Conservation (phyloP, 2,113 vertebrate genomes). For the Strix aluco region DNA sequence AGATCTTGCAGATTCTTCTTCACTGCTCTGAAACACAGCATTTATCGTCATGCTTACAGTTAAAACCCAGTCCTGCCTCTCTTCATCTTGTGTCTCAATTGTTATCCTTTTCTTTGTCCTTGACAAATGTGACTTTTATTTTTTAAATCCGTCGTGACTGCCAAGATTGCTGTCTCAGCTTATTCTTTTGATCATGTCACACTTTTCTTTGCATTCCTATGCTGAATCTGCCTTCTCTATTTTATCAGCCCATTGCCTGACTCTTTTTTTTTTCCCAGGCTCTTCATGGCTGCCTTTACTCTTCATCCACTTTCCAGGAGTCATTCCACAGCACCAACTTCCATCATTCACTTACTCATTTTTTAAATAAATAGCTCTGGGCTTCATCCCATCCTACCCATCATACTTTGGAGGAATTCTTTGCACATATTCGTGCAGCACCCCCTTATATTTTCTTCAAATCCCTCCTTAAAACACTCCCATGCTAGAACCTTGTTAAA, state of each 20-base stretch:
- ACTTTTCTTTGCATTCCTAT: not conserved
- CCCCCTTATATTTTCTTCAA: not conserved
- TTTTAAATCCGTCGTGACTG: not conserved
- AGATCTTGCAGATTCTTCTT: not conserved
- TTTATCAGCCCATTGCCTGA: not conserved
- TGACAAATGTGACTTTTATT: constrained; percentile 36
- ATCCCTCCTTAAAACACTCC: not conserved
- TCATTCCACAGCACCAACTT: not conserved
- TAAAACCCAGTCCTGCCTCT: not conserved
- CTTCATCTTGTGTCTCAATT: not conserved
- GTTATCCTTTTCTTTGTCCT: not conserved
- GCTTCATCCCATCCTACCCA: not conserved
- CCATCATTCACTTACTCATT: not conserved
- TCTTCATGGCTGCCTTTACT: not conserved
- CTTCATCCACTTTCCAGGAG: not conserved
- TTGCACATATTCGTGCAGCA: not conserved
- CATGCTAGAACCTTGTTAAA: not conserved
- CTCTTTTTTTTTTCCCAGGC: not conserved
- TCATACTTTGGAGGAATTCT: not conserved
- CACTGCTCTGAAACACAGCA: not conserved
- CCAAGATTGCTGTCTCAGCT: constrained; percentile 23
- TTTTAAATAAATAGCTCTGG: not conserved
- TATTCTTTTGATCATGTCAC: constrained; percentile 19
- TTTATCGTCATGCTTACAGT: not conserved
- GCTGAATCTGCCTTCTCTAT: not conserved